Evolutionary conservation across 2,113 vertebrate genomes (phyloP), one percentile per base, ranked within the genome.

Genomic region (Delphinapterus leucas): DNA sequence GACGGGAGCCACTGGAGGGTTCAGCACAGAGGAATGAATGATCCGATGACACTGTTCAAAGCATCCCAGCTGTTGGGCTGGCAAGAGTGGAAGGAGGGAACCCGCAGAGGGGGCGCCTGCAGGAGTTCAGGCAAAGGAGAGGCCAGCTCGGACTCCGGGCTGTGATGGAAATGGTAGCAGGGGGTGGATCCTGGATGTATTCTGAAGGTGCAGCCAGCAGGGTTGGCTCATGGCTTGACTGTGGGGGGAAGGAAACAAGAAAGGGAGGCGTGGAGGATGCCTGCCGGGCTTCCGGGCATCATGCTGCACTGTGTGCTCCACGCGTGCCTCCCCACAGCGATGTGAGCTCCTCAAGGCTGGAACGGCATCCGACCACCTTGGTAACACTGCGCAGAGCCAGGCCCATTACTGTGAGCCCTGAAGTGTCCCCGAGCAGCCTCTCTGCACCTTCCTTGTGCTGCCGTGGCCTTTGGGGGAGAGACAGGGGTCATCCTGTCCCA

Each of bases 151-250:
- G 41, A 21, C 47, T 23, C 53, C 25, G 4, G 6, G 41, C 0
- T 1, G 0, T 4, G 31, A 58, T 0, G 36, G 26, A 5, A 9
- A 13, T 1, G 10, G 20, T 0, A 1, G 10, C 11, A 44, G 53
- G 25, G 44, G 60, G 1, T 38, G 70, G 68, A 26, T 15, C 33
- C 44, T 28, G 44, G 63, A 3, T 92, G 15, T 5, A 28, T 33
- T 55, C 28, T 77, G 81, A 93, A 90, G 71, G 55, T 21, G 11
- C 33, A 33, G 18, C 10, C 49, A 1, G 68, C 21, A 83, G 41
- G 68, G 68, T 23, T 65, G 76, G 47, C 38, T 38, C 14, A 1
- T 10, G 25, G 55, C 47, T 49, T 15, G 20, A 76, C 5, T 33
- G 36, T 20, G 17, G 49, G 15, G 63, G 28, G 18, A 26, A 31